These are phyloP conservation scores for Xanthia togata DNA, from an alignment of 2,888 invertebrate genomes.

Conservation along the genomic window DNA sequence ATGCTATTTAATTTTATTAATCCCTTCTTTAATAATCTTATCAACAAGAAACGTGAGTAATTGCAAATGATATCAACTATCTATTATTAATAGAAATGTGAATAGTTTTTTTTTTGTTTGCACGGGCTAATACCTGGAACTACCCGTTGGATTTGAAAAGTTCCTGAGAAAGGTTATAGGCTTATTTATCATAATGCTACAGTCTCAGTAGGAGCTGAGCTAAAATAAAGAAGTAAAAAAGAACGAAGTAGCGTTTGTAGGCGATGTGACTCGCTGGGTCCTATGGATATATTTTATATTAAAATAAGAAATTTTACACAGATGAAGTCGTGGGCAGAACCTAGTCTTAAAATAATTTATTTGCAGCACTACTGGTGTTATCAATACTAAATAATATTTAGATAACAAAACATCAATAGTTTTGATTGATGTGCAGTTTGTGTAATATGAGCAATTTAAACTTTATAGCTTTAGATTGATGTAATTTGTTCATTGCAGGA, in stretches of 20 bases:
- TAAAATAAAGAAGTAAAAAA: background rate
- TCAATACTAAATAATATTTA: conserved; percentile 32
- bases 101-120: too few relatives aligned
- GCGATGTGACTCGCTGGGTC: too few relatives aligned
- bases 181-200: background rate
- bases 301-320: too few relatives aligned
- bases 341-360: background rate
- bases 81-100: background rate
- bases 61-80: conserved; percentile 18
- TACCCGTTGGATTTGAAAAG: too few relatives aligned
- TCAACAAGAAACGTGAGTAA: conserved; percentile 26
- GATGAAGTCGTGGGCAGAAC: too few relatives aligned
- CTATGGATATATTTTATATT: too few relatives aligned
- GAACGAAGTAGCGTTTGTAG: background rate
- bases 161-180: too few relatives aligned
- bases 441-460: conserved; percentile 14
- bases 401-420: conserved; percentile 26
- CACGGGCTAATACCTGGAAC: too few relatives aligned
- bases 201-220: background rate
- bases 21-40: conserved; percentile 17
- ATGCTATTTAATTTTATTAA: conserved; percentile 6
- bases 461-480: background rate
- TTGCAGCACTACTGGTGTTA: conserved; percentile 18
- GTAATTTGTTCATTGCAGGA: conserved; percentile 39
- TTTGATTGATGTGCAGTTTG: conserved; percentile 21